Evolutionary conservation across 2,888 invertebrate genomes (phyloP), one percentile per base, ranked within the genome.

Genomic region (Hipparchia sbordonii): DNA sequence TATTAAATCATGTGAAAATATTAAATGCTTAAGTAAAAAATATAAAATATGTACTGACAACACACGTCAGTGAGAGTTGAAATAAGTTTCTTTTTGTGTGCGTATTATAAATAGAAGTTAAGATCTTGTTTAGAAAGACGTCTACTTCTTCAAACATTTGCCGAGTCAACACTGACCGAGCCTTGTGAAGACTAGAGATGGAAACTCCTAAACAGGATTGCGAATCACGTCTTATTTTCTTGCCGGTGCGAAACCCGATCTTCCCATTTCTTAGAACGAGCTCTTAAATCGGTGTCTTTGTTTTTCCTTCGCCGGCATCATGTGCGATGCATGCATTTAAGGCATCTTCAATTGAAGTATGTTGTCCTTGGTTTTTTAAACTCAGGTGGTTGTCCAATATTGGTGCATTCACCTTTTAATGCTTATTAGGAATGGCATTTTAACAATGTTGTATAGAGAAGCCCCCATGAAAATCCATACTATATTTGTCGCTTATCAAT

Each of bases 171-270:
- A 59, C 23, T 48, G 69, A 54, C 33, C 65, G 63, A 48, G 61
- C 13, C 45, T 63, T 59, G 63, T 72, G 72, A 54, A 69, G 70
- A 54, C 71, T 71, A 69, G 71, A 68, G 74, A 75, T 76, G 70
- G 74, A 72, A 75, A 76, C 73, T 56, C 68, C 74, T 71, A 71
- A 73, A 71, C 76, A 74, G 74, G 73, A 72, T 74, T 77, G 75
- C 74, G 74, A 77, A 71, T 77, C 77, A 86, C 86, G 86, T 89
- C 81, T 84, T 82, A 78, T 79, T 82, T 88, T 87, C 86, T 88
- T 88, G 84, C 76, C 74, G 70, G 76, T 75, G 78, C 77, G 77
- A 78, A 82, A 83, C 83, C 74, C 73, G 83, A 84, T 80, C 79
- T 70, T 71, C 77, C 76, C 76, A 78, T 75, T 88, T 87, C 87